Base-by-base conservation (phyloP, 2,797 vertebrate genomes). In the Fundulus diaphanus region DNA sequence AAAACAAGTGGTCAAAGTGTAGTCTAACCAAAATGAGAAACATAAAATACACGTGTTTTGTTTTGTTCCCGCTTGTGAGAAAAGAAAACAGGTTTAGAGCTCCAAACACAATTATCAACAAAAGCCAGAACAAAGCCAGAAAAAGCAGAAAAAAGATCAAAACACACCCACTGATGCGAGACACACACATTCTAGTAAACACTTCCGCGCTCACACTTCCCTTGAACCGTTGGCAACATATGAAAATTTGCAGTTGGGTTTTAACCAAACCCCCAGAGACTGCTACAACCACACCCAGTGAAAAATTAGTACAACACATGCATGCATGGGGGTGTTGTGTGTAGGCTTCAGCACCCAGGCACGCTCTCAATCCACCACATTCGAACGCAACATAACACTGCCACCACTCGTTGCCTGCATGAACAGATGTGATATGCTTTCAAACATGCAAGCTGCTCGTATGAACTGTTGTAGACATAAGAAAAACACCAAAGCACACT, bases 201-300 rank as follows among this genome's bases (percentile, higher is more conserved):
- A 76, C 76, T 77, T 66, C 63, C 7, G 3, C 71, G 49, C 72
- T 80, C 72, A 57, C 71, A 70, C 79, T 85, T 83, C 75, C 79
- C 80, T 70, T 52, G 56, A 54, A 77, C 70, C 72, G 70, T 81
- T 87, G 20, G 13, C 78, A 68, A 72, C 85, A 87, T 70, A 91
- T 83, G 78, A 49, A 86, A 90, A 92, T 83, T 90, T 90, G 86
- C 79, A 87, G 80, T 85, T 88, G 87, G 89, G 79, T 86, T 85
- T 79, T 49, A 73, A 89, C 82, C 87, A 87, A 91, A 92, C 88
- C 91, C 86, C 82, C 83, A 42, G 73, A 86, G 87, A 88, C 85
- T 83, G 70, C 83, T 89, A 86, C 87, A 87, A 86, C 91, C 94
- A 92, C 94, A 89, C 92, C 93, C 93, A 73, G 37, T 48, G 76